Conservation (phyloP, 2,113 vertebrate species). For the Poecile atricapillus region DNA sequence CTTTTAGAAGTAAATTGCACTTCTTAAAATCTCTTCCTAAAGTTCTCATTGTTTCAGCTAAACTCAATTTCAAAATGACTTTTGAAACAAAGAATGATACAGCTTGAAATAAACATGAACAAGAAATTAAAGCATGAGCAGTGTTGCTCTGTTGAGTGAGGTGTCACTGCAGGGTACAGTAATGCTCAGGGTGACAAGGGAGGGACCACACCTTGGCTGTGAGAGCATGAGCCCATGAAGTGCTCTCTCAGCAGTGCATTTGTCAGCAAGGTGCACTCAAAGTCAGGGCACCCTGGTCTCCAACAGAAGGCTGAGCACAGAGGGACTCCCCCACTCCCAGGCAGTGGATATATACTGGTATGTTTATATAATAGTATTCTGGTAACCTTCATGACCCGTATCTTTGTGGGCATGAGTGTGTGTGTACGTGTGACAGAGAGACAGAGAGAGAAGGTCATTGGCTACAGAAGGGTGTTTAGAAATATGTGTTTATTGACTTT, state of each 20-base stretch:
- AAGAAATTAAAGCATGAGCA: background rate
- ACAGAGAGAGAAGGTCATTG: background rate
- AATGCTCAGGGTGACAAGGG: background rate
- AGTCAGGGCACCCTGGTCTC: background rate
- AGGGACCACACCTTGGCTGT: too few relatives aligned
- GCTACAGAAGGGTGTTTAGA: background rate
- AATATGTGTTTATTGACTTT: background rate
- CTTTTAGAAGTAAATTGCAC: background rate
- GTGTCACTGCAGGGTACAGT: background rate
- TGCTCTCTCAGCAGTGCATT: background rate
- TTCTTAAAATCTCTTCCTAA: background rate
- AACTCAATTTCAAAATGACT: background rate
- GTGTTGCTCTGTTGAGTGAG: background rate
- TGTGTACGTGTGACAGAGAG: background rate
- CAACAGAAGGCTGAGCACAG: rapidly evolving
- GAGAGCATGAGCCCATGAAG: rapidly evolving
- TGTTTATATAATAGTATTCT: too few relatives aligned
- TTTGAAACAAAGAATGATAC: background rate
- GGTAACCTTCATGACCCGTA: background rate
- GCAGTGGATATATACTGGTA: too few relatives aligned
- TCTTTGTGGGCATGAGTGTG: background rate
- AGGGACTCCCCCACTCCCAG: rapidly evolving
- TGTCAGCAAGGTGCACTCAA: background rate
- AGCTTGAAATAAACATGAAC: background rate
- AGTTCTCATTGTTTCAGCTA: background rate